Evolutionary conservation across 2,113 vertebrate species (phyloP).

Genomic region (Ceuthmochares aereus): DNA sequence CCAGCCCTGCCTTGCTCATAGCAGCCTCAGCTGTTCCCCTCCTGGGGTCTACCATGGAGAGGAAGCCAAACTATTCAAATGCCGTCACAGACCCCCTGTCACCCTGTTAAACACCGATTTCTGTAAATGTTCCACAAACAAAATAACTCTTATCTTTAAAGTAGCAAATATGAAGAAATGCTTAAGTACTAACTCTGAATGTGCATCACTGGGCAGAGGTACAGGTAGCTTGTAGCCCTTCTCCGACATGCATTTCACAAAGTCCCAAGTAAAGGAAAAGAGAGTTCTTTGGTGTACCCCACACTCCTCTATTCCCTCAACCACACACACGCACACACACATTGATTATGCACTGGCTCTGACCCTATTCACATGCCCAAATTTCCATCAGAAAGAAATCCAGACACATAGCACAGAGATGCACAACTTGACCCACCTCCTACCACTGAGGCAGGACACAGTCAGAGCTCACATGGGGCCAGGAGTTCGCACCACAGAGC

Average conservation of each 20-base stretch:
- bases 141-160: background rate
- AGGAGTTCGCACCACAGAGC: rapidly evolving
- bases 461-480: background rate
- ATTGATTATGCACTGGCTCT: background rate
- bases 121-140: background rate
- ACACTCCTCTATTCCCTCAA: rapidly evolving
- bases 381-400: background rate
- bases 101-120: background rate
- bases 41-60: background rate
- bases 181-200: background rate
- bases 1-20: background rate
- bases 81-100: background rate
- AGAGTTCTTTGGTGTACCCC: background rate
- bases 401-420: background rate
- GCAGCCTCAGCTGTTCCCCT: background rate
- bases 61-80: background rate
- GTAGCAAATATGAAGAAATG: background rate
- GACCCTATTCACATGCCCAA: background rate
- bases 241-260: rapidly evolving
- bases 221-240: background rate
- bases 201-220: background rate
- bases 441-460: background rate
- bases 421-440: background rate
- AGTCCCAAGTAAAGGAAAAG: background rate
- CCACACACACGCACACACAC: background rate